A percentile compares a stretch with the other conserved stretches of the same genome.
phyloP scores from a whole-genome alignment of 2,797 vertebrate species.

The Tapera naevia region DNA sequence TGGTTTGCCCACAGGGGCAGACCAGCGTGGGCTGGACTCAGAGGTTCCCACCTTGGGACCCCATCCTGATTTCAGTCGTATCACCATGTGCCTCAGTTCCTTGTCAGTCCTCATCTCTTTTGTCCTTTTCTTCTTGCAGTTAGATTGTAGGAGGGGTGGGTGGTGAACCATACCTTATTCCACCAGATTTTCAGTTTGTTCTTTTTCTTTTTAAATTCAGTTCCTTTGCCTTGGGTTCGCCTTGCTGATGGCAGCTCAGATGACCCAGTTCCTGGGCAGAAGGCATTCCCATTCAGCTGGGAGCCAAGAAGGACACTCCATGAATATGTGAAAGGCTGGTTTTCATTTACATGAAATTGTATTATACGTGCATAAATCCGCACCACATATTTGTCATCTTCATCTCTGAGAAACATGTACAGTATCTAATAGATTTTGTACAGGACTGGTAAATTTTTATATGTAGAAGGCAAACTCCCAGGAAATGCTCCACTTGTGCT shows the following conservation, averaged over 20 bases:
- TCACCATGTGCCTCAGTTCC: rapidly evolving
- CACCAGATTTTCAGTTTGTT: not conserved
- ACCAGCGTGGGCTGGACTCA: not conserved
- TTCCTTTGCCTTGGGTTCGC: not conserved
- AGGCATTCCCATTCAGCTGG: not conserved
- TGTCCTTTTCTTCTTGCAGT: not conserved
- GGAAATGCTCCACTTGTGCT: not conserved
- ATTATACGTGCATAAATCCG: not conserved
- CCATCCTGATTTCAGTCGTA: not conserved
- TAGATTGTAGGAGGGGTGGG: not conserved
- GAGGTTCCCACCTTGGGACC: not conserved
- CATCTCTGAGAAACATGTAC: not conserved
- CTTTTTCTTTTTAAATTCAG: not conserved
- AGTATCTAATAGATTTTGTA: not conserved
- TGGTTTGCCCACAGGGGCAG: not conserved
- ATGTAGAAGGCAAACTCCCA: not conserved
- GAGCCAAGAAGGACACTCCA: not conserved
- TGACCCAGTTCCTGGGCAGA: not conserved
- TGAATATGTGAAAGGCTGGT: not conserved
- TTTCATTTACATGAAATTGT: not conserved
- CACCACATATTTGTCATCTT: not conserved
- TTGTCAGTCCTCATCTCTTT: rapidly evolving
- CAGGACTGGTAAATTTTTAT: not conserved
- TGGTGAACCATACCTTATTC: not conserved
- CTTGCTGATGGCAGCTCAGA: slow-evolving; percentile 19